These are phyloP conservation scores for Antheraea mylitta DNA, from an alignment of 1,140 invertebrate species.

Conservation along the genomic window DNA sequence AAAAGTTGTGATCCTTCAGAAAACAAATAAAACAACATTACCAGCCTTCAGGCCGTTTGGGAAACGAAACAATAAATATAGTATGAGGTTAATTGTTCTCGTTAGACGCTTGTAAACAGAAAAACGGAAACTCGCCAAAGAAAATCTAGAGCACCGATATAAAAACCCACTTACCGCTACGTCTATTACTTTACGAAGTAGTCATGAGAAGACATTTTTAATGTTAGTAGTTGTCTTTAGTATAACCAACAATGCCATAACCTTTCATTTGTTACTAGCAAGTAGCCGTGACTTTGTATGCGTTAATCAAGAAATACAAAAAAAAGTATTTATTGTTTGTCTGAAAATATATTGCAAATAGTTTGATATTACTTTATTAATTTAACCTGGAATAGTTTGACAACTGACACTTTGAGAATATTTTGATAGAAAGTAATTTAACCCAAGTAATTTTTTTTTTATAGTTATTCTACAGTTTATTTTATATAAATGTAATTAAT, in stretches of 20 bases:
- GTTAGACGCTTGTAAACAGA: neutral
- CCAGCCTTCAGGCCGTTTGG: neutral
- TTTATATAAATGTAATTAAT: too few species aligned
- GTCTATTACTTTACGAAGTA: neutral
- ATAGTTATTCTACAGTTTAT: too few species aligned
- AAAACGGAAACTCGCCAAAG: neutral
- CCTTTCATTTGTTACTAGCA: too few species aligned
- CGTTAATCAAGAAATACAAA: too few species aligned
- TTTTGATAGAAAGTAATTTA: too few species aligned
- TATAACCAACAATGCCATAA: neutral
- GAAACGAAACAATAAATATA: neutral
- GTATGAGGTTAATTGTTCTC: neutral
- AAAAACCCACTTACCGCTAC: neutral
- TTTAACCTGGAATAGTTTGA: too few species aligned
- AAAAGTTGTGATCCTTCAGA: neutral
- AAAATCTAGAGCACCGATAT: conserved; percentile 1
- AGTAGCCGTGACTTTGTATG: too few species aligned
- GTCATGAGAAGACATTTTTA: neutral
- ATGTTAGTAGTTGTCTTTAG: neutral
- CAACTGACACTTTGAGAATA: too few species aligned
- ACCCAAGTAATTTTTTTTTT: too few species aligned
- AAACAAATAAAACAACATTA: neutral
- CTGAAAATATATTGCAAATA: too few species aligned
- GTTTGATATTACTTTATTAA: too few species aligned
- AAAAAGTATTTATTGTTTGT: too few species aligned